These are phyloP conservation scores for Oreochromis niloticus DNA, from an alignment of 2,113 vertebrate species.

Conservation along the genomic window DNA sequence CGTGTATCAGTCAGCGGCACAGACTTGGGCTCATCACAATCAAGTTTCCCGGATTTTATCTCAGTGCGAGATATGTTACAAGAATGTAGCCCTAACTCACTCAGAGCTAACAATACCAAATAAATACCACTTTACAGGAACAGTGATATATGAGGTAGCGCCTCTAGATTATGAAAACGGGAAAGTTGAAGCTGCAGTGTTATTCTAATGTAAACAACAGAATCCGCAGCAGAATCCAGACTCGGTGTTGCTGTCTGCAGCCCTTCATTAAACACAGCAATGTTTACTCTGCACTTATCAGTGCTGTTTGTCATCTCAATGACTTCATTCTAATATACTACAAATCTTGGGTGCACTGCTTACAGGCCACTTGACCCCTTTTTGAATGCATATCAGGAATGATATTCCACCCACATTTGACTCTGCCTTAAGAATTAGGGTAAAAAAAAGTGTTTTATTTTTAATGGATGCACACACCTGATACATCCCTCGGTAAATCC, in stretches of 20 bases:
- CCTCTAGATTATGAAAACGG: background rate
- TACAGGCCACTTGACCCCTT: background rate
- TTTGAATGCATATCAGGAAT: conserved; percentile 12
- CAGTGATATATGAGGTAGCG: background rate
- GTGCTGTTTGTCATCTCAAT: background rate
- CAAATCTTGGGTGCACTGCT: background rate
- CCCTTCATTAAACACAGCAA: background rate
- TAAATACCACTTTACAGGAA: background rate
- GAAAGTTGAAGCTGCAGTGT: background rate
- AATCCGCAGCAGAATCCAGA: background rate
- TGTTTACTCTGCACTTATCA: background rate
- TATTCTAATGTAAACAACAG: conserved; percentile 11
- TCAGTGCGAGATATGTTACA: background rate
- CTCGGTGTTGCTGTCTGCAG: background rate
- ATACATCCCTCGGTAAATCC: background rate
- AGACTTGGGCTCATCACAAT: background rate
- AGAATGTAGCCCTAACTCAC: background rate
- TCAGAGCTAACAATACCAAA: background rate
- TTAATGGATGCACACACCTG: background rate
- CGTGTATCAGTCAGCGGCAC: background rate
- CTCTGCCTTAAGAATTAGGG: background rate
- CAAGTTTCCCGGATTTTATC: background rate
- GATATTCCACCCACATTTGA: background rate
- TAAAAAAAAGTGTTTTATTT: background rate
- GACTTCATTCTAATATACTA: background rate